Conservation (phyloP, 2,113 vertebrate species). For the Camelus dromedarius region DNA sequence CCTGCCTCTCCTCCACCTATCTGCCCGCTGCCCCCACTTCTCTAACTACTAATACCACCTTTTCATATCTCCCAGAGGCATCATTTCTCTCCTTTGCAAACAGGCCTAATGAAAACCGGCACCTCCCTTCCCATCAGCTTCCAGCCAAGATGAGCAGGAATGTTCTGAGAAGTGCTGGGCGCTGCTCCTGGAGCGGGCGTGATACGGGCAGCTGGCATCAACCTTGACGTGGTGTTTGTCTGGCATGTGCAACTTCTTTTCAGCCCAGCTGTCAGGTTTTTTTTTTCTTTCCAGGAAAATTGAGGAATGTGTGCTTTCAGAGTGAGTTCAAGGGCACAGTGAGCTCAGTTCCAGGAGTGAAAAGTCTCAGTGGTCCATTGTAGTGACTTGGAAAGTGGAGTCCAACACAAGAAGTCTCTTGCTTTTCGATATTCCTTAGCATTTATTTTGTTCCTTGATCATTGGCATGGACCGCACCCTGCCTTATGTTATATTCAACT, state of each 20-base stretch:
- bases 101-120: background rate
- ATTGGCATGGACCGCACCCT: background rate
- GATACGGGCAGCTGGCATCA: background rate
- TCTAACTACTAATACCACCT: too few relatives aligned
- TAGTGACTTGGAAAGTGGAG: background rate
- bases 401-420: background rate
- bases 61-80: background rate
- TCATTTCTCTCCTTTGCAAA: background rate
- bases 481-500: background rate
- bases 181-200: background rate
- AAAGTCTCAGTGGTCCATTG: background rate
- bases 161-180: background rate
- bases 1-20: too few relatives aligned
- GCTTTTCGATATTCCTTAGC: background rate
- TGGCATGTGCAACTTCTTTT: background rate
- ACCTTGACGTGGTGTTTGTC: background rate
- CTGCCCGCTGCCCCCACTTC: too few relatives aligned
- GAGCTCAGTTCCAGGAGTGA: background rate
- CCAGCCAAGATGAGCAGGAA: background rate
- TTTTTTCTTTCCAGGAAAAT: constrained; percentile 31
- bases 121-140: background rate
- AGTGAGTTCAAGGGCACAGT: constrained; percentile 12
- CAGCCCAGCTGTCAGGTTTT: background rate
- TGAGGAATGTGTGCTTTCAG: background rate
- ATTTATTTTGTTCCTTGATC: background rate